phyloP scores from a whole-genome alignment of 35 echinoderm and acorn worm genomes.

The Chiridota heheva region DNA sequence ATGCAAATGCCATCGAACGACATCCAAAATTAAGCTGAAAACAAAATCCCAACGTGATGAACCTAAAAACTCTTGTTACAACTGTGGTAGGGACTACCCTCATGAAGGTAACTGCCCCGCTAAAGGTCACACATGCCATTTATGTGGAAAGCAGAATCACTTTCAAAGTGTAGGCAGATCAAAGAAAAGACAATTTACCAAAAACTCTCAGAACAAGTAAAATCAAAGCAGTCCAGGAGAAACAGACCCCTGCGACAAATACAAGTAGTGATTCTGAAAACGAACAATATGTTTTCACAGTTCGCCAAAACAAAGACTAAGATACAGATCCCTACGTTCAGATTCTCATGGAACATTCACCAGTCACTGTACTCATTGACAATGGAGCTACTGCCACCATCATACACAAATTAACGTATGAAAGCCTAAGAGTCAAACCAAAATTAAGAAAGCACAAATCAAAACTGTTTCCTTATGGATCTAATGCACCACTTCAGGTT shows the following conservation, averaged over 20 bases:
- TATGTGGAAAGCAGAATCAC: slow-evolving; percentile 44
- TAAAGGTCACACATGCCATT: slow-evolving; percentile 46
- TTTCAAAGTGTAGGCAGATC: background rate
- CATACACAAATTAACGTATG: background rate
- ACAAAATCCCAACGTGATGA: no score
- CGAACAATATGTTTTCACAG: slow-evolving; percentile 16
- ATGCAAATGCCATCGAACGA: no score
- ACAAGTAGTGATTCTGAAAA: background rate
- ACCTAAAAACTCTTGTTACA: slow-evolving; percentile 33
- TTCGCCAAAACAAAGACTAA: background rate
- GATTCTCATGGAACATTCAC: background rate
- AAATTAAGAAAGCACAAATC: background rate
- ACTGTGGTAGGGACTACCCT: slow-evolving; percentile 47
- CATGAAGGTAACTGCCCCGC: slow-evolving; percentile 48
- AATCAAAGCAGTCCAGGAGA: background rate
- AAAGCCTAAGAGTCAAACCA: background rate
- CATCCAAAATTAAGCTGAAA: no score
- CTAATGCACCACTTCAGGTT: background rate
- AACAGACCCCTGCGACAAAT: background rate
- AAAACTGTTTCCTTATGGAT: slow-evolving; percentile 1
- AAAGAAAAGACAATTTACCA: background rate
- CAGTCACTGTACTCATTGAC: slow-evolving; percentile 4
- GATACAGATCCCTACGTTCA: background rate
- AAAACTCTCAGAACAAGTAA: background rate
- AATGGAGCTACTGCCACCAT: slow-evolving; percentile 4